phyloP scores from a whole-genome alignment of 2,888 invertebrate species.

The Callinectes sapidus region DNA sequence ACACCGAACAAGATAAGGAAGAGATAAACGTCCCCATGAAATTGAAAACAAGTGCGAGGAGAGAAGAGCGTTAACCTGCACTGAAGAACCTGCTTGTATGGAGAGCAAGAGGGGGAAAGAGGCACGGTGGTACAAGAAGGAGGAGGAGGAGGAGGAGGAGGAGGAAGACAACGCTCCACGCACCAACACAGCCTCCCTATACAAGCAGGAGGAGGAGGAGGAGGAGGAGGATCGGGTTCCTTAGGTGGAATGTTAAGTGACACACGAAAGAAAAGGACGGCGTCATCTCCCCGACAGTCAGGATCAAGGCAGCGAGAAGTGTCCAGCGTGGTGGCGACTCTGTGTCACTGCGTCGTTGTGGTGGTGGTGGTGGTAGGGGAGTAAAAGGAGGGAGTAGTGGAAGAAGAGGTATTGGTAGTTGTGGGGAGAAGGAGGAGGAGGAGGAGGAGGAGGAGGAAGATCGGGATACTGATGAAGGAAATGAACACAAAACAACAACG shows the following conservation, averaged over 20 bases:
- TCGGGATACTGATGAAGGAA: too few relatives aligned
- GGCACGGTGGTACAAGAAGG: not conserved
- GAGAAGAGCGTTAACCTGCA: not conserved
- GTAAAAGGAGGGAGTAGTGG: too few relatives aligned
- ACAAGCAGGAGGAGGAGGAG: not conserved
- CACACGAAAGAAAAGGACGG: conserved; percentile 7
- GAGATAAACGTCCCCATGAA: not conserved
- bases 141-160: not conserved
- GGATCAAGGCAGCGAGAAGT: not conserved
- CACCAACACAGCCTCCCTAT: not conserved
- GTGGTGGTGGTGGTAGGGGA: too few relatives aligned
- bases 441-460: not conserved
- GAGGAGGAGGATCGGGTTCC: not conserved
- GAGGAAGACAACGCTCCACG: conserved; percentile 12
- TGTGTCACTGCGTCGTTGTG: not conserved
- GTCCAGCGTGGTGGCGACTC: not conserved
- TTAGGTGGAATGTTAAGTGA: conserved; percentile 14
- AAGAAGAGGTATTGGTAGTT: too few relatives aligned
- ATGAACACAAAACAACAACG: too few relatives aligned
- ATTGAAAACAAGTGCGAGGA: not conserved
- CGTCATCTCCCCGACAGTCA: not conserved
- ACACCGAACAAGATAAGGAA: too few relatives aligned
- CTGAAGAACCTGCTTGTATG: not conserved
- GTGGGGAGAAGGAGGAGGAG: not conserved
- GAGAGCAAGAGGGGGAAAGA: not conserved